Evolutionary conservation across 2,797 vertebrate genomes (phyloP), one percentile per base, ranked within the genome.

Genomic region (Chelidonichthys spinosus): DNA sequence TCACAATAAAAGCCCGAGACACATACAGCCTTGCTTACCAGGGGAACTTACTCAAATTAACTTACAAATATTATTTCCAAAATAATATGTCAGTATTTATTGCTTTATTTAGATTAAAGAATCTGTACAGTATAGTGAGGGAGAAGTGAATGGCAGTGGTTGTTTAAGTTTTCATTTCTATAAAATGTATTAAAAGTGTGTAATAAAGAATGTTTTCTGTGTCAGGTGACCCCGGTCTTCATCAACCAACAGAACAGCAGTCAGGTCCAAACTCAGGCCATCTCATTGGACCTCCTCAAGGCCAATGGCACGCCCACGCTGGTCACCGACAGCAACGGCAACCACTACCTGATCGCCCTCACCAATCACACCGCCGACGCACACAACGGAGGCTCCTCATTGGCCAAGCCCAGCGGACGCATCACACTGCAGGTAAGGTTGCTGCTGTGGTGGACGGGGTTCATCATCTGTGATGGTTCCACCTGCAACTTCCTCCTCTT

Each of bases 271-370:
- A 75, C 61, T 58, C 93, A 94, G 73, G 92, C 94, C 74, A 92
- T 95, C 69, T 93, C 94, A 44, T 79, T 95, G 76, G 93, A 96
- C 92, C 91, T 96, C 78, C 89, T 96, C 67, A 96, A 96, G 89
- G 92, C 95, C 35, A 90, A 93, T 7, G 84, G 94, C 15, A 85
- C 96, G 0, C 95, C 97, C 1, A 94, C 96, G 2, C 93, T 97
- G 86, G 91, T 97, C 90, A 96, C 95, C 0, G 96, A 98, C 89
- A 94, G 95, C 87, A 95, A 96, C 56, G 97, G 97, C 81, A 96
- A 97, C 92, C 97, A 97, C 92, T 95, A 98, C 74, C 92, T 98
- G 86, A 97, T 98, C 74, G 95, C 96, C 1, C 92, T 98, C 85
- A 96, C 96, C 94, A 96, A 95, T 84, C 94, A 94, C 84, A 85